These are phyloP conservation scores for Drosophila anceps DNA, from an alignment of 2,888 invertebrate species.

Conservation along the genomic window DNA sequence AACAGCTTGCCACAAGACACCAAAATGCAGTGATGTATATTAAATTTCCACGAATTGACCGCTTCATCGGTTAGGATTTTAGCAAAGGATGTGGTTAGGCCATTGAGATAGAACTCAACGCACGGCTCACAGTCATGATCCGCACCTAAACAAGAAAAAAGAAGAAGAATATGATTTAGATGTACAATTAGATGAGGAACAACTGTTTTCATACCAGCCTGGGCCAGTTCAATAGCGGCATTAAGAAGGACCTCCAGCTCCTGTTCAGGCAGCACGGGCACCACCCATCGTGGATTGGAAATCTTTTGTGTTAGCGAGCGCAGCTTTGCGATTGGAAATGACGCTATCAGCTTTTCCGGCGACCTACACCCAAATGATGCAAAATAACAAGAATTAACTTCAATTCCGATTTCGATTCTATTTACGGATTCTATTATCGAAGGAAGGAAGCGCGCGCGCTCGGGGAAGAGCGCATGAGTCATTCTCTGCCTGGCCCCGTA, in stretches of 20 bases:
- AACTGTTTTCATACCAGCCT: conserved; percentile 88
- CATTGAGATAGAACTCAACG: conserved; percentile 97
- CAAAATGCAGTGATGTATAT: conserved; percentile 97
- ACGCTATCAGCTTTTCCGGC: conserved; percentile 84
- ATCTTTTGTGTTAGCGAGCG: conserved; percentile 97
- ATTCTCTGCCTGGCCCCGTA: conserved; percentile 21
- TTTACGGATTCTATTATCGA: conserved; percentile 13
- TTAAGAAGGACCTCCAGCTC: conserved; percentile 96
- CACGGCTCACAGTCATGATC: conserved; percentile 96
- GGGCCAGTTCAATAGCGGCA: conserved; percentile 94
- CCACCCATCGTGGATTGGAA: conserved; percentile 98
- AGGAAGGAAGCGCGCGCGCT: no score
- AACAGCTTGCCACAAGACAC: conserved; percentile 96
- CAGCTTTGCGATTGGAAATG: conserved; percentile 94
- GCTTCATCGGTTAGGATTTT: conserved; percentile 99
- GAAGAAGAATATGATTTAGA: not conserved
- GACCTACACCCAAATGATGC: conserved; percentile 69
- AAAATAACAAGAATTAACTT: conserved; percentile 15
- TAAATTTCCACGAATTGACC: conserved; percentile 98
- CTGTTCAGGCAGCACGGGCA: conserved; percentile 98
- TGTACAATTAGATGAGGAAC: not conserved
- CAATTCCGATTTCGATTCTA: conserved; percentile 8
- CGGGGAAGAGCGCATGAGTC: conserved; percentile 29
- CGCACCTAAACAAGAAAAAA: conserved; percentile 88
- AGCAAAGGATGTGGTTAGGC: conserved; percentile 96